Evolutionary conservation across 2,797 vertebrate genomes (phyloP).

Genomic region (Centroberyx gerrardi): DNA sequence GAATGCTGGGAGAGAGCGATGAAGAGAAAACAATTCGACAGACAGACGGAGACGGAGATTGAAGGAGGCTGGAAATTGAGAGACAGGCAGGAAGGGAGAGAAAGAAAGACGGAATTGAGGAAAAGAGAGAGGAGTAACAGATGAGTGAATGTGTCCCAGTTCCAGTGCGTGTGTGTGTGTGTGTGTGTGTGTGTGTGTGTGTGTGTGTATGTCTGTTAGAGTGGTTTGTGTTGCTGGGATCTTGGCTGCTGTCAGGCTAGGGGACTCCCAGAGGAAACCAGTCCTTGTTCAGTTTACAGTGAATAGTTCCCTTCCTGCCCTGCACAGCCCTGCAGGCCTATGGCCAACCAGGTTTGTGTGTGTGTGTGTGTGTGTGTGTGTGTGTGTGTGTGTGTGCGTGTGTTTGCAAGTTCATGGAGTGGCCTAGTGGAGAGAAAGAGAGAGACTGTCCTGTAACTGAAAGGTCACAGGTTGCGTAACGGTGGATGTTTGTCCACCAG

Average conservation of each 20-base stretch:
- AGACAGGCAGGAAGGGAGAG: slow-evolving; percentile 64
- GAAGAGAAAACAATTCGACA: not conserved
- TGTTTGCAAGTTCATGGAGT: slow-evolving; percentile 13
- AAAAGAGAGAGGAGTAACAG: slow-evolving; percentile 75
- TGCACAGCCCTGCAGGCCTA: slow-evolving; percentile 81
- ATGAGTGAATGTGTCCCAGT: slow-evolving; percentile 75
- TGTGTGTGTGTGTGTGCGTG: slow-evolving; percentile 32
- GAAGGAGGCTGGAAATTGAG: slow-evolving; percentile 56
- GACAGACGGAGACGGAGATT: slow-evolving; percentile 42
- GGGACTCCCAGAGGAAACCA: slow-evolving; percentile 87
- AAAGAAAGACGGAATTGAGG: slow-evolving; percentile 61
- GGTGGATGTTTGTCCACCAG: slow-evolving; percentile 50
- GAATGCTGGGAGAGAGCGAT: slow-evolving; percentile 26
- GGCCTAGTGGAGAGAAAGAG: slow-evolving; percentile 40
- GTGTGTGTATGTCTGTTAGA: slow-evolving; percentile 69
- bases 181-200: slow-evolving; percentile 46
- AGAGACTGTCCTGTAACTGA: slow-evolving; percentile 48
- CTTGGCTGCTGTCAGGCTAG: slow-evolving; percentile 83
- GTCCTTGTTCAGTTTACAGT: slow-evolving; percentile 88
- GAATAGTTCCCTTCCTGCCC: slow-evolving; percentile 88
- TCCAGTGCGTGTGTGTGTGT: slow-evolving; percentile 61
- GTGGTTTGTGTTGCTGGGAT: slow-evolving; percentile 82
- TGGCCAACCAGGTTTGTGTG: slow-evolving; percentile 71
- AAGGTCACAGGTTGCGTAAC: slow-evolving; percentile 53
- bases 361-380: slow-evolving; percentile 42